Conservation (phyloP, 2,888 invertebrate genomes). For the Euspilapteryx auroguttella region DNA sequence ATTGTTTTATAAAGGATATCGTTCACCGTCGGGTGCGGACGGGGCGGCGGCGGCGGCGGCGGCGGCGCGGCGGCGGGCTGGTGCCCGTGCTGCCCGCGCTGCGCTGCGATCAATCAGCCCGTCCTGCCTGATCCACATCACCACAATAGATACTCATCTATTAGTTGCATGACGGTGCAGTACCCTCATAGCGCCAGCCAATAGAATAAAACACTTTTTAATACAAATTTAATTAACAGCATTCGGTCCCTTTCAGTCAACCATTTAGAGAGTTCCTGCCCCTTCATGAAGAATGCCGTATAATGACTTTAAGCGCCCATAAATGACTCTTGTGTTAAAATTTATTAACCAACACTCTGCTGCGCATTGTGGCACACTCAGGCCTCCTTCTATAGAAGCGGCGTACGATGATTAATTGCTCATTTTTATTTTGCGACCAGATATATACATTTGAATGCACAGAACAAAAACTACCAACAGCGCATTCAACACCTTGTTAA, state of each 20-base stretch:
- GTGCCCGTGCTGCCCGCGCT: too few relatives aligned
- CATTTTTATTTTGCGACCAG: conserved; percentile 18
- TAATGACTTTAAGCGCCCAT: conserved; percentile 52
- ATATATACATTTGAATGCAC: conserved; percentile 7
- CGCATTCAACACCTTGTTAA: conserved; percentile 17
- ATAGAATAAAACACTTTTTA: conserved; percentile 45
- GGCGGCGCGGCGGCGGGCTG: too few relatives aligned
- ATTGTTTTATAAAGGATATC: too few relatives aligned
- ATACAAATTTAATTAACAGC: conserved; percentile 59
- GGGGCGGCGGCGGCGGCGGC: too few relatives aligned
- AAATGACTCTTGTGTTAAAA: conserved; percentile 46
- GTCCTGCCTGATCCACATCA: conserved; percentile 30
- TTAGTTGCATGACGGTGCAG: conserved; percentile 43
- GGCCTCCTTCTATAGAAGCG: conserved; percentile 23
- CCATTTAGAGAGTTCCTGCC: conserved; percentile 38
- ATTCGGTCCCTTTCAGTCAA: conserved; percentile 31
- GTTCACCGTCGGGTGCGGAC: too few relatives aligned
- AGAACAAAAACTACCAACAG: conserved; percentile 14
- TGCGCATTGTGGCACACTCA: conserved; percentile 30
- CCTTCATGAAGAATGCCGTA: conserved; percentile 39
- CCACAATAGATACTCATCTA: conserved; percentile 51
- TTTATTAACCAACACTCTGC: conserved; percentile 39
- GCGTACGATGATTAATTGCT: conserved; percentile 31
- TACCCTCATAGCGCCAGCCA: conserved; percentile 39
- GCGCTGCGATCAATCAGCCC: too few relatives aligned